phyloP scores from a whole-genome alignment of 2,888 invertebrate genomes.

The Monoplex corrugatus region DNA sequence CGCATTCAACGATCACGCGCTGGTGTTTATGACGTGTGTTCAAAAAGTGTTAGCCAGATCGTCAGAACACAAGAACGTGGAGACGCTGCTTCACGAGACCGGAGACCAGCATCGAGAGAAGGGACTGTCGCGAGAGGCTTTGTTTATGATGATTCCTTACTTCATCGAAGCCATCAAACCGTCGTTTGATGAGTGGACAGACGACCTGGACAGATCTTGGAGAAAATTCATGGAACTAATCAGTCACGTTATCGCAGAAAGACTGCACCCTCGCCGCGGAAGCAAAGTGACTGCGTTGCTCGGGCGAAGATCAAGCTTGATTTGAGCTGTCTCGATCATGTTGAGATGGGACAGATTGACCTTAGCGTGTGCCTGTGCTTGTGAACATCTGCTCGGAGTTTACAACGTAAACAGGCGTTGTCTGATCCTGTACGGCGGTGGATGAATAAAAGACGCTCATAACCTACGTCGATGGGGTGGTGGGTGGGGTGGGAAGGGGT shows the following conservation, averaged over 20 bases:
- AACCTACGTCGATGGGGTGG: too few relatives aligned
- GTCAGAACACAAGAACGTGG: neutral
- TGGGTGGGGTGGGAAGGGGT: too few relatives aligned
- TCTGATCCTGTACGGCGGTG: too few relatives aligned
- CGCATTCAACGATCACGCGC: neutral
- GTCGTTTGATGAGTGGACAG: neutral
- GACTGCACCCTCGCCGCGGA: conserved; percentile 5
- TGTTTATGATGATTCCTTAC: neutral
- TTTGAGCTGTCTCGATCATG: too few relatives aligned
- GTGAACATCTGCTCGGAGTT: too few relatives aligned
- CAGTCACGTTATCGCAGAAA: neutral
- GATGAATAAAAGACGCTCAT: too few relatives aligned
- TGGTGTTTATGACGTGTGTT: neutral
- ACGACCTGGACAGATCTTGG: conserved; percentile 4
- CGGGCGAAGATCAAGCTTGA: too few relatives aligned
- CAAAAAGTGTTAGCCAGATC: neutral
- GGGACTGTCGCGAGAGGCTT: neutral
- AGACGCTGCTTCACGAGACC: neutral
- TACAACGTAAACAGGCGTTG: too few relatives aligned
- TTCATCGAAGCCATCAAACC: neutral
- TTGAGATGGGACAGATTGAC: too few relatives aligned
- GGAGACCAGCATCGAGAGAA: neutral
- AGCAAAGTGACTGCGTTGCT: too few relatives aligned
- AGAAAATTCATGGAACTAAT: neutral
- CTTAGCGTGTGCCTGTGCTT: too few relatives aligned